phyloP scores from a whole-genome alignment of 2,113 vertebrate species.

The Chrysochloris asiatica region DNA sequence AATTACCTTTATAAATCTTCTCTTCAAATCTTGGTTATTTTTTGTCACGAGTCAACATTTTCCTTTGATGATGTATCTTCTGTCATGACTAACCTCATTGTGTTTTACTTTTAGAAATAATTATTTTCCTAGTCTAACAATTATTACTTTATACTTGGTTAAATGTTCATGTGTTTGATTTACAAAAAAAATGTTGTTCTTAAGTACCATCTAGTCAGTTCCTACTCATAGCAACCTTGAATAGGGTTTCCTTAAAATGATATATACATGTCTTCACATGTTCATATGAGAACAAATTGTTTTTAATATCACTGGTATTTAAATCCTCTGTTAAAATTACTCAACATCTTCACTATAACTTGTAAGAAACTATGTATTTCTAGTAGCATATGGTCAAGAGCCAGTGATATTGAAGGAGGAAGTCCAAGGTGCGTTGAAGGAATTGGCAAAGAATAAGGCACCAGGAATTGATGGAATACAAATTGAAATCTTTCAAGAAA shows the following conservation, averaged over 20 bases:
- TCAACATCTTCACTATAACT: not conserved
- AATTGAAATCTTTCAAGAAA: too few species aligned
- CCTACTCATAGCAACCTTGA: too few species aligned
- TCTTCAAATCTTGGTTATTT: conserved; percentile 14
- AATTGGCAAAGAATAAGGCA: too few species aligned
- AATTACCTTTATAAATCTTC: conserved; percentile 40
- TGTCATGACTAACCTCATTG: too few species aligned
- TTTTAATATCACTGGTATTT: not conserved
- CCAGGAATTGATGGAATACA: too few species aligned
- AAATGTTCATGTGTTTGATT: conserved; percentile 15
- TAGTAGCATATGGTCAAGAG: too few species aligned
- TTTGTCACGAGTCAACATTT: not conserved
- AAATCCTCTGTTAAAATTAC: conserved; percentile 2
- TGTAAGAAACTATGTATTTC: conserved; percentile 10
- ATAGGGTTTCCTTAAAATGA: conserved; percentile 45
- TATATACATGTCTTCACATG: not conserved
- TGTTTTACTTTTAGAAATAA: conserved; percentile 13
- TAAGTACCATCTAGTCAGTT: too few species aligned
- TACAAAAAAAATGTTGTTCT: not conserved
- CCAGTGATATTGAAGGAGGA: too few species aligned
- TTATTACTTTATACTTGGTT: conserved; percentile 15
- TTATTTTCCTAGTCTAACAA: conserved; percentile 25
- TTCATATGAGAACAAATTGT: not conserved
- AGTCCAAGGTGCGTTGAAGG: too few species aligned
- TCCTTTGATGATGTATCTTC: not conserved